Conservation (phyloP, 1,140 invertebrate species). For the Drosophila repleta region DNA sequence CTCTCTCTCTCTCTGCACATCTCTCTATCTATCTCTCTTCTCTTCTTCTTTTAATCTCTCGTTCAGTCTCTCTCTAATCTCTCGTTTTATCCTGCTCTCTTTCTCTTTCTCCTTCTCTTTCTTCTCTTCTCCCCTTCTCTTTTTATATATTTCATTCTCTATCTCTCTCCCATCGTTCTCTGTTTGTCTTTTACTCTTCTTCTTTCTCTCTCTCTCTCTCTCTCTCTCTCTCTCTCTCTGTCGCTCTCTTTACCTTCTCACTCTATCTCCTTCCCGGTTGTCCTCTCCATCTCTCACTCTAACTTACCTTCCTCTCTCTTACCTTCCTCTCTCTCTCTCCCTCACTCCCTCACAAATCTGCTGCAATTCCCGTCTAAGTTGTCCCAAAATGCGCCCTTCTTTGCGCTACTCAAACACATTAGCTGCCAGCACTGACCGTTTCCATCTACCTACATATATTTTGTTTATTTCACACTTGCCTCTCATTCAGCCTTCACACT, state of each 20-base stretch:
- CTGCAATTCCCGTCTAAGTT: background rate
- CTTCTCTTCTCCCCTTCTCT: background rate
- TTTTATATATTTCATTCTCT: background rate
- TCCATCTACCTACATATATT: background rate
- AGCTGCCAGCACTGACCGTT: background rate
- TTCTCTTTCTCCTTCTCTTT: background rate
- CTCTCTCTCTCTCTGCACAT: background rate
- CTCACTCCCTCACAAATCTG: background rate
- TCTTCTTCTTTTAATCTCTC: too few relatives aligned
- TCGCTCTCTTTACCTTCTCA: too few relatives aligned
- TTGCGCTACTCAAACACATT: constrained; percentile 16
- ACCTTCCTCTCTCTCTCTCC: background rate
- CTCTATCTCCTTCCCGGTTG: too few relatives aligned
- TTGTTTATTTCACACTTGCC: constrained; percentile 28
- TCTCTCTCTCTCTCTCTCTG: too few relatives aligned
- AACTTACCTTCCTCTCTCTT: background rate
- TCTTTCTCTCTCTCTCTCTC: too few relatives aligned
- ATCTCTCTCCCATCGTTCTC: background rate
- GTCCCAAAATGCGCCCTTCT: constrained; percentile 8
- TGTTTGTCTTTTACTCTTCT: background rate
- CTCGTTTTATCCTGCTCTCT: background rate
- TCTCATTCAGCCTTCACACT: constrained; percentile 23
- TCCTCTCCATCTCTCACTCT: background rate
- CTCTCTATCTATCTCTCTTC: too few relatives aligned
- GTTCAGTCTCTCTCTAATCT: background rate